Base-by-base conservation (phyloP, 92 coral and sea anemone species). In the Epizoanthus illoricatus region DNA sequence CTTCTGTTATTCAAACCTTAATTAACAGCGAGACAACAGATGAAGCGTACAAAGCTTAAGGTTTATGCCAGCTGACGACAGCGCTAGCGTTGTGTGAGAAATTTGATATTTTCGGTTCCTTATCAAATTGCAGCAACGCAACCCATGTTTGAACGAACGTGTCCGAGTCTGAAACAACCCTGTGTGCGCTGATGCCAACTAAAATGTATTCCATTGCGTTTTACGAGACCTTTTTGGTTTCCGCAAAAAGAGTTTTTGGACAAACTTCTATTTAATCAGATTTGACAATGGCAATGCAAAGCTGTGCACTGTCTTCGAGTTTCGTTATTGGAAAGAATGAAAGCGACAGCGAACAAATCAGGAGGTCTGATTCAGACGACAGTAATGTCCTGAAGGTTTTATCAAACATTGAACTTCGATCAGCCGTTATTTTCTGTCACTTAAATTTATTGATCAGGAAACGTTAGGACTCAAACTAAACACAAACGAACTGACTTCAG, bases 1-100 rank as follows among this genome's bases (percentile, higher is more conserved):
- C 20, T 13, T 7, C 69, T 1, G 18, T 75, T 36, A 74, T 63
- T 15, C 42, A 58, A 58, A 24, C 19, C 12, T 33, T 36, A 59
- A 60, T 75, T 60, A 75, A 12, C 42, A 64, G 66, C 21, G 70
- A 63, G 47, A 78, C 57, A 43, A 78, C 82, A 19, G 43, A 19
- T 78, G 71, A 45, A 78, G 70, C 71, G 28, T 58, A 42, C 45
- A 59, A 78, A 78, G 45, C 72, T 45, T 21, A 78, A 78, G 45
- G 82, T 45, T 21, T 19, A 45, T 16, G 19, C 24, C 65, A 52
- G 56, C 56, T 52, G 56, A 58, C 69, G 15, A 28, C 8, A 58
- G 23, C 20, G 42, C 41, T 62, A 58, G 45, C 20, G 42, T 62
- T 62, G 69, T 64, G 71, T 63, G 71, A 42, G 71, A 72, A 78